Conservation (phyloP, 2,113 vertebrate genomes). For the Tor tambroides region DNA sequence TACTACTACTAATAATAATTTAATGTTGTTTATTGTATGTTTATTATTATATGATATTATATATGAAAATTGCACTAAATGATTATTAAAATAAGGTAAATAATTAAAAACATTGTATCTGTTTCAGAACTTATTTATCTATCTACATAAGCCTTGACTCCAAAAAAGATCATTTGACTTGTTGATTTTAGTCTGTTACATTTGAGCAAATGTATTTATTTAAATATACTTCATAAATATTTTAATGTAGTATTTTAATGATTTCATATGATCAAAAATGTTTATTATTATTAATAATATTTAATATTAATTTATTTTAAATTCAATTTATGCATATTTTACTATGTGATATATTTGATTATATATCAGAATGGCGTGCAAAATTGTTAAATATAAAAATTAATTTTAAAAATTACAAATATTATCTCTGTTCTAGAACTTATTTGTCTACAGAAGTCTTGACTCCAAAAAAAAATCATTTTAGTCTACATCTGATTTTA, state of each 20-base stretch:
- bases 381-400: not conserved
- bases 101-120: not conserved
- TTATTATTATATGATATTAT: too few species aligned
- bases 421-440: too few species aligned
- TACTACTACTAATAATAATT: too few species aligned
- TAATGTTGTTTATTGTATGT: too few species aligned
- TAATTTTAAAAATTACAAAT: not conserved
- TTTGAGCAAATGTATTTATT: not conserved
- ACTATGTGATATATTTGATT: not conserved
- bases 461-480: too few species aligned
- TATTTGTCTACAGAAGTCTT: not conserved
- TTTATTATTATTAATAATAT: too few species aligned
- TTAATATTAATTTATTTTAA: too few species aligned
- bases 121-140: not conserved
- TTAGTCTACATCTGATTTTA: too few species aligned
- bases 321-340: not conserved
- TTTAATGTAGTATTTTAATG: too few species aligned
- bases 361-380: not conserved
- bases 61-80: too few species aligned
- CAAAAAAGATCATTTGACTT: too few species aligned
- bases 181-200: not conserved
- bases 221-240: not conserved
- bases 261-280: too few species aligned
- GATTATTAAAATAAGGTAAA: not conserved
- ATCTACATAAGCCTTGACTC: not conserved